Evolutionary conservation across 2,888 invertebrate species (phyloP).

Genomic region (Anodontia alba): DNA sequence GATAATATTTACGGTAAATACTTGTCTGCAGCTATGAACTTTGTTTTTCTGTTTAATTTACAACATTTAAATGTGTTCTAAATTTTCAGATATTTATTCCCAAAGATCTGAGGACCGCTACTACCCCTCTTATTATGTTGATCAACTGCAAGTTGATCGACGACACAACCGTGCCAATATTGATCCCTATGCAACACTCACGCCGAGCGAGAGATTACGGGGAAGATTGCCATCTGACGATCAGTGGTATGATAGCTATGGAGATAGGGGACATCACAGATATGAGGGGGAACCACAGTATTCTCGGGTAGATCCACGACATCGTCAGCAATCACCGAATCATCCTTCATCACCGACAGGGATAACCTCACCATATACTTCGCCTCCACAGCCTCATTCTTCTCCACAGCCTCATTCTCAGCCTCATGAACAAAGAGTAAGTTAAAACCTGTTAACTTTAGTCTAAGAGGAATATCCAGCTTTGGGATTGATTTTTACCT

Average conservation of each 20-base stretch:
- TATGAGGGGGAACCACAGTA: neutral
- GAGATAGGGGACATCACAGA: neutral
- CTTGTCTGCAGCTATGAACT: too few species aligned
- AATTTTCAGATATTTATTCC: constrained; percentile 57
- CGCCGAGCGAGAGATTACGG: constrained; percentile 81
- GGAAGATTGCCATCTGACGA: constrained; percentile 61
- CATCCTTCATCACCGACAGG: constrained; percentile 11
- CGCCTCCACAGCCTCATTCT: constrained; percentile 83
- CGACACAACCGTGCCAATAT: constrained; percentile 82
- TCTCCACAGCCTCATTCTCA: constrained; percentile 83
- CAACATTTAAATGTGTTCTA: too few species aligned
- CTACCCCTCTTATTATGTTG: constrained; percentile 81
- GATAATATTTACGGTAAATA: too few species aligned
- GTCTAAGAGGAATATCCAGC: too few species aligned
- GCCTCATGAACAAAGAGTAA: constrained; percentile 41
- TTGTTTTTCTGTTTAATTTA: too few species aligned
- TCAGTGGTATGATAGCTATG: constrained; percentile 55
- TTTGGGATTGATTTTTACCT: too few species aligned
- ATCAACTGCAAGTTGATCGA: constrained; percentile 65
- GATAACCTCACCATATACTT: constrained; percentile 71
- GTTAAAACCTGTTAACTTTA: too few species aligned
- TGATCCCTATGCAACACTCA: constrained; percentile 83
- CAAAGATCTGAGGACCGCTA: constrained; percentile 76
- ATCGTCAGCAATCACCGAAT: neutral
- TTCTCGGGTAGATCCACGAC: neutral